Conservation (phyloP, 2,113 vertebrate species). For the Notarius quadriscutis region DNA sequence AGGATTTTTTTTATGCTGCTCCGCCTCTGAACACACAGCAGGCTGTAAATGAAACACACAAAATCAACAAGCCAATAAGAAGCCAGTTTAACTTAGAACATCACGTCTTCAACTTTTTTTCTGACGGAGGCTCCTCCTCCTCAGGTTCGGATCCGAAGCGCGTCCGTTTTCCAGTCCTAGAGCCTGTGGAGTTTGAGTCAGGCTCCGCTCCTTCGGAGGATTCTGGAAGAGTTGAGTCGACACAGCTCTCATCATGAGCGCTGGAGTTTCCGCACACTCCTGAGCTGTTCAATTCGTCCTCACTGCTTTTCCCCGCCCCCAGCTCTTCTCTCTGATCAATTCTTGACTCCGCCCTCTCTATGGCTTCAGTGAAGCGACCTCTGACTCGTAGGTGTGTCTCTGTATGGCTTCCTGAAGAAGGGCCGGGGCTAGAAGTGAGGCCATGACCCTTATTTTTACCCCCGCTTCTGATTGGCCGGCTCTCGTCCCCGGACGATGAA, state of each 20-base stretch:
- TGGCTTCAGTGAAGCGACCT: neutral
- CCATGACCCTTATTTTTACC: slow-evolving; percentile 56
- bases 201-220: slow-evolving; percentile 59
- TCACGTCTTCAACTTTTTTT: slow-evolving; percentile 94
- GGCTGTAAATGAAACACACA: slow-evolving; percentile 47
- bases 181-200: slow-evolving; percentile 63
- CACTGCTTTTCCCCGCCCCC: slow-evolving; percentile 42
- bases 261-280: slow-evolving; percentile 14
- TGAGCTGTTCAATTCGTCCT: slow-evolving; percentile 35
- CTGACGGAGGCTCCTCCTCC: slow-evolving; percentile 75
- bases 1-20: neutral
- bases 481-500: slow-evolving; percentile 69
- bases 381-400: slow-evolving; percentile 48
- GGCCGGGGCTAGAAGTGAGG: slow-evolving; percentile 59
- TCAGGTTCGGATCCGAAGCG: slow-evolving; percentile 77
- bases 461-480: slow-evolving; percentile 18
- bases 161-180: slow-evolving; percentile 86
- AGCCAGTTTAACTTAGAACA: slow-evolving; percentile 45
- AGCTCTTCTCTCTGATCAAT: slow-evolving; percentile 24
- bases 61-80: slow-evolving; percentile 33
- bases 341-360: slow-evolving; percentile 58
- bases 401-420: slow-evolving; percentile 62
- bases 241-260: slow-evolving; percentile 18
- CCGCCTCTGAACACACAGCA: neutral
- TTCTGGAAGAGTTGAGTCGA: slow-evolving; percentile 37